Base-by-base conservation (phyloP, 2,113 vertebrate species). In the Oncorhynchus masou region DNA sequence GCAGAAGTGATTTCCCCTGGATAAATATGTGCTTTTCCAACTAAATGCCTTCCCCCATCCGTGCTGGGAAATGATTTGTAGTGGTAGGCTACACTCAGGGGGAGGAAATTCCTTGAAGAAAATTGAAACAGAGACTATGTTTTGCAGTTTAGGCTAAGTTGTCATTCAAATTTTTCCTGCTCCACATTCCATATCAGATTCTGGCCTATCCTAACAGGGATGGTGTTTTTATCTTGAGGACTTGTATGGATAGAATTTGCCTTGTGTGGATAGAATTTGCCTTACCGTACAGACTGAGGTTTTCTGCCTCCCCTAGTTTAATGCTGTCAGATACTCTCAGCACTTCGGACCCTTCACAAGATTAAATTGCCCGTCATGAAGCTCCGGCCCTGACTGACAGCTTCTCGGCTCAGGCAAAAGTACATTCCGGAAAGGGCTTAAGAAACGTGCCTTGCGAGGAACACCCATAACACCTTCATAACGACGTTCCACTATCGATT, bases 341-440 rank as follows among this genome's bases (percentile, higher is more conserved):
- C 74, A 78, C 87, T 77, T 85, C 27, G 83, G 74, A 1, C 76
- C 83, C 84, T 88, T 84, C 84, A 83, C 80, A 70, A 85, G 82
- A 88, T 89, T 81, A 92, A 91, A 92, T 89, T 89, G 87, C 84
- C 39, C 84, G 86, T 87, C 87, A 84, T 81, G 79, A 80, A 72
- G 72, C 80, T 74, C 72, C 1, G 68, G 3, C 22, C 59, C 80
- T 90, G 89, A 88, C 85, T 89, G 89, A 85, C 90, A 91, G 88
- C 83, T 87, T 71, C 79, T 90, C 86, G 74, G 69, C 85, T 82
- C 80, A 71, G 77, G 85, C 79, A 76, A 85, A 90, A 89, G 81
- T 78, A 81, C 80, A 73, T 83, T 85, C 79, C 74, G 81, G 80
- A 79, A 81, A 82, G 66, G 24, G 29, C 66, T 66, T 25, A 20